Conservation (phyloP, 2,888 invertebrate genomes). For the Lypha dubia region DNA sequence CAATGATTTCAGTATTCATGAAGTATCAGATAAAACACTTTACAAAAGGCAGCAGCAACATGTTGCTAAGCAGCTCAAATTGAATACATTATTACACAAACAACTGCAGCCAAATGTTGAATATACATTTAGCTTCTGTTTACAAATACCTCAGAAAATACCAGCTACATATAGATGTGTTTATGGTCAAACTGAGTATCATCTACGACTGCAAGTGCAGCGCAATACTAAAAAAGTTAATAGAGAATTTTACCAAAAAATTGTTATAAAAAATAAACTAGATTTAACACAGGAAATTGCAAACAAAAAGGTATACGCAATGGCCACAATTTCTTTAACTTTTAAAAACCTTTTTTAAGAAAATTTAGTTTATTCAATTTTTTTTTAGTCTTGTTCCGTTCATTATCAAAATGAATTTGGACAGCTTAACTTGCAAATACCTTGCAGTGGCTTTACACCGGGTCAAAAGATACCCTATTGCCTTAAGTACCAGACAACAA, state of each 20-base stretch:
- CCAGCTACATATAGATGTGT: slow-evolving; percentile 64
- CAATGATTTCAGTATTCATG: slow-evolving; percentile 63
- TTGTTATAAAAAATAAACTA: slow-evolving; percentile 62
- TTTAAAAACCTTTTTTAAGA: too few relatives aligned
- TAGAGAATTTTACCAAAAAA: slow-evolving; percentile 62
- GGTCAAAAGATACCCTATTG: slow-evolving; percentile 63
- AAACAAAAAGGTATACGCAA: slow-evolving; percentile 35
- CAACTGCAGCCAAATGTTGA: slow-evolving; percentile 52
- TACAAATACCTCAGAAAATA: slow-evolving; percentile 56
- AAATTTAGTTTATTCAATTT: not conserved
- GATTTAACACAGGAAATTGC: slow-evolving; percentile 49
- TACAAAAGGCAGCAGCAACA: slow-evolving; percentile 55
- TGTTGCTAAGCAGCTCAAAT: slow-evolving; percentile 59
- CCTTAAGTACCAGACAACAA: slow-evolving; percentile 12
- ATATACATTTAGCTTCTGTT: slow-evolving; percentile 58
- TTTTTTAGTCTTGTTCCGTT: slow-evolving; percentile 37
- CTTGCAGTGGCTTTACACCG: slow-evolving; percentile 64
- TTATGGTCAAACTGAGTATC: slow-evolving; percentile 57
- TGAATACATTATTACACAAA: not conserved
- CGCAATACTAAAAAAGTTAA: slow-evolving; percentile 55
- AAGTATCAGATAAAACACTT: slow-evolving; percentile 53
- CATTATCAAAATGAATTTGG: slow-evolving; percentile 38
- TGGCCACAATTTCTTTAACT: not conserved
- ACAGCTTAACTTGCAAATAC: slow-evolving; percentile 40
- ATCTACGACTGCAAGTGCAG: slow-evolving; percentile 39